Conservation (phyloP, 1,140 invertebrate genomes). For the Archegozetes longisetosus region DNA sequence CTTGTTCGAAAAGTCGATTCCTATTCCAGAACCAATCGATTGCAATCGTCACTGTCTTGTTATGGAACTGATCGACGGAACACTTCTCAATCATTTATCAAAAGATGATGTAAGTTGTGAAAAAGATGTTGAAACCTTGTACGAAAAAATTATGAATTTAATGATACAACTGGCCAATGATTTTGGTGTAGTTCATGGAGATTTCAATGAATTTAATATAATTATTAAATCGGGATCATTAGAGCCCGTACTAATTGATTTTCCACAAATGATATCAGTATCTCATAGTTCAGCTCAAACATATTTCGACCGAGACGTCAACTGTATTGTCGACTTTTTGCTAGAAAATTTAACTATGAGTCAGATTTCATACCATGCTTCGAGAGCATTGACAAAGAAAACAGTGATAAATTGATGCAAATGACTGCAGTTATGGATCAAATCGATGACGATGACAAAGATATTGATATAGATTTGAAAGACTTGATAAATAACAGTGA, state of each 20-base stretch:
- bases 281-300: constrained; percentile 66
- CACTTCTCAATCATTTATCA: constrained; percentile 4
- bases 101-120: background rate
- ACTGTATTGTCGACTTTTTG: constrained; percentile 79
- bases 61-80: constrained; percentile 69
- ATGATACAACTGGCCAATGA: constrained; percentile 76
- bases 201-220: constrained; percentile 99
- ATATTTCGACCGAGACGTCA: constrained; percentile 90
- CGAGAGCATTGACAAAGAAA: constrained; percentile 9
- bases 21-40: constrained; percentile 86
- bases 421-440: background rate
- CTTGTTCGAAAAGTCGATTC: constrained; percentile 71
- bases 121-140: constrained; percentile 43
- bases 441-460: background rate
- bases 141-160: constrained; percentile 88
- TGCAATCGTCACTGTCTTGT: constrained; percentile 90
- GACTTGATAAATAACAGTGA: background rate
- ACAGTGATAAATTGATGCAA: background rate
- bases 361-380: constrained; percentile 67
- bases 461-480: background rate
- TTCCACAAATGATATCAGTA: constrained; percentile 92
- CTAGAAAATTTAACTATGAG: constrained; percentile 75
- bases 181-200: constrained; percentile 87
- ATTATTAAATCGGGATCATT: constrained; percentile 41
- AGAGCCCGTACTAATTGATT: constrained; percentile 83